Base-by-base conservation (phyloP, 2,797 vertebrate species). In the Neosalanx taihuensis region DNA sequence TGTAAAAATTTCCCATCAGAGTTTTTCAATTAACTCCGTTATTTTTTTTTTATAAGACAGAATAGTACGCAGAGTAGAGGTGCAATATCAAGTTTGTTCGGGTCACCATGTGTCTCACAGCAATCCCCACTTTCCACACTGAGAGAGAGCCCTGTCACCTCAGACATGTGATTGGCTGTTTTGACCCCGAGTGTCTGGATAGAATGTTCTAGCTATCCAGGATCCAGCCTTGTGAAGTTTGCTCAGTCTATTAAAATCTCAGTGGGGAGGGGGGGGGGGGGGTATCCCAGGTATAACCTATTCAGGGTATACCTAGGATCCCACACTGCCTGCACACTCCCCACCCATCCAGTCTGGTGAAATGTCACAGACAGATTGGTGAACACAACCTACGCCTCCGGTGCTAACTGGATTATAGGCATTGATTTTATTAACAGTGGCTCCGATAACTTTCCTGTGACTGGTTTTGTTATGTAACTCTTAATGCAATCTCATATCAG, bases 91-190 rank as follows among this genome's bases (percentile, higher is more conserved):
- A 35, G 33, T 35, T 35, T 35, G 6, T 35, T 6, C 33, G 33
- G 4, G 4, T 4, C 6, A 6, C 33, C 33, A 6, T 35, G 33
- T 6, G 6, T 35, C 33, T 35, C 6, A 63, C 61, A 35, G 1
- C 0, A 18, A 18, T 35, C 7, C 13, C 18, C 31, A 63, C 30
- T n/a, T 58, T 58, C 56, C 56, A 58, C 10, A n/a, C 5, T 23
- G 20, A 23, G 56, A n/a, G n/a, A 2, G 56, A 20, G 56, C 15
- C 31, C 4, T 46, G 10, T 46, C 41, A 23, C 56, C 41, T 26
- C 69, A 23, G 56, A 62, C 7, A 23, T 57, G 67, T 35, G 60
- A 51, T 56, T 29, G 67, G 59, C 33, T 77, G 10, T 46, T 46
- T 46, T 46, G 10, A 46, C 41, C 41, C 41, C 3, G 41, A 46